phyloP scores from a whole-genome alignment of 2,888 invertebrate species.

The Amblyjoppa proteus region DNA sequence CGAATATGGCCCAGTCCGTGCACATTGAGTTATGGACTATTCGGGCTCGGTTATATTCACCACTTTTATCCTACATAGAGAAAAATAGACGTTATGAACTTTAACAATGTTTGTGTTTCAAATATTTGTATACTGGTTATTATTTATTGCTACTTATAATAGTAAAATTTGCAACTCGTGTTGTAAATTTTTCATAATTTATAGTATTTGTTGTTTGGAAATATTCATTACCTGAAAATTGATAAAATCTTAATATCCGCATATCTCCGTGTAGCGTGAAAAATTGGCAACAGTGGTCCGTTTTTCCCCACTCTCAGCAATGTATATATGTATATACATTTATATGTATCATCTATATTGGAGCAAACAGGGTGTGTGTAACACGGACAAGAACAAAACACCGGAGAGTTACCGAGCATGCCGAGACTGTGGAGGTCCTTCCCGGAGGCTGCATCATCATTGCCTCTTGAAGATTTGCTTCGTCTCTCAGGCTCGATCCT shows the following conservation, averaged over 20 bases:
- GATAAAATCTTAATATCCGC: neutral
- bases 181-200: neutral
- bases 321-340: neutral
- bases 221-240: neutral
- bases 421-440: slow-evolving; percentile 36
- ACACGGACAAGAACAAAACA: slow-evolving; percentile 35
- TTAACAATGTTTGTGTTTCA: too few relatives aligned
- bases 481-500: slow-evolving; percentile 7
- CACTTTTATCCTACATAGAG: neutral
- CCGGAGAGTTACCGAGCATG: slow-evolving; percentile 23
- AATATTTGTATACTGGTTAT: too few relatives aligned
- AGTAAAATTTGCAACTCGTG: neutral
- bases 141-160: too few relatives aligned
- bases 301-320: neutral
- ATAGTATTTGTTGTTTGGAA: neutral
- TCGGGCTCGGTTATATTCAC: neutral
- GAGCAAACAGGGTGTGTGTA: slow-evolving; percentile 16
- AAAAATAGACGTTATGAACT: neutral
- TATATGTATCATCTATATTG: neutral
- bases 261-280: neutral
- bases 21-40: too few relatives aligned
- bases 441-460: slow-evolving; percentile 42
- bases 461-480: slow-evolving; percentile 7
- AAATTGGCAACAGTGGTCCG: neutral
- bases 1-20: neutral